A percentile compares a stretch with the other conserved stretches of the same genome.
These are phyloP conservation scores for Drosophila micromelanica DNA, from an alignment of 1,140 invertebrate species.

Conservation along the genomic window DNA sequence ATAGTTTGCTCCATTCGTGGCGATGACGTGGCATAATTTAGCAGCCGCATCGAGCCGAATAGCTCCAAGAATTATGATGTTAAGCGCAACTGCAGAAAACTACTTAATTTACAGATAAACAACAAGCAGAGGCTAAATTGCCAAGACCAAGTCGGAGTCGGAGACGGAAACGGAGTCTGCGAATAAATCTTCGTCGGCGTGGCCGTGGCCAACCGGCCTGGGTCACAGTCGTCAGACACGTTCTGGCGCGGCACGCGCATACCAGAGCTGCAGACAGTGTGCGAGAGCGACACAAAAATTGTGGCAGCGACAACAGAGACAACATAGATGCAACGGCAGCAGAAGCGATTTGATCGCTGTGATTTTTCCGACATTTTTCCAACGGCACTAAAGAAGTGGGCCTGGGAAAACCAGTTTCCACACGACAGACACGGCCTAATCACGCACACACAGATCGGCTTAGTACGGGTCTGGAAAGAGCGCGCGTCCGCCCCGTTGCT, in stretches of 20 bases:
- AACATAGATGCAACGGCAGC: background rate
- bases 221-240: conserved; percentile 74
- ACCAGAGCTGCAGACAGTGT: conserved; percentile 31
- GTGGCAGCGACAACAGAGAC: conserved; percentile 15
- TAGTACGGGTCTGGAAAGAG: conserved; percentile 9
- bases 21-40: conserved; percentile 69
- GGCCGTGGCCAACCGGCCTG: conserved; percentile 51
- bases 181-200: conserved; percentile 4
- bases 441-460: conserved; percentile 44
- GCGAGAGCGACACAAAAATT: conserved; percentile 9
- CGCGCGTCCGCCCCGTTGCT: conserved; percentile 57
- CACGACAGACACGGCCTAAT: conserved; percentile 55
- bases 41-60: conserved; percentile 36
- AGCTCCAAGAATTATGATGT: conserved; percentile 70
- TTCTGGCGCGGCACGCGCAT: conserved; percentile 76
- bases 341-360: conserved; percentile 13
- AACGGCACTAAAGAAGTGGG: conserved; percentile 44
- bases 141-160: conserved; percentile 42
- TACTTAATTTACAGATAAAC: conserved; percentile 75
- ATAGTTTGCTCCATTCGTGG: background rate
- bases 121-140: conserved; percentile 50
- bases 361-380: conserved; percentile 59
- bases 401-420: conserved; percentile 60
- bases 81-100: conserved; percentile 64
- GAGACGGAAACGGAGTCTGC: conserved; percentile 33